phyloP scores from a whole-genome alignment of 2,888 invertebrate genomes.

The Nomada goodeniana region DNA sequence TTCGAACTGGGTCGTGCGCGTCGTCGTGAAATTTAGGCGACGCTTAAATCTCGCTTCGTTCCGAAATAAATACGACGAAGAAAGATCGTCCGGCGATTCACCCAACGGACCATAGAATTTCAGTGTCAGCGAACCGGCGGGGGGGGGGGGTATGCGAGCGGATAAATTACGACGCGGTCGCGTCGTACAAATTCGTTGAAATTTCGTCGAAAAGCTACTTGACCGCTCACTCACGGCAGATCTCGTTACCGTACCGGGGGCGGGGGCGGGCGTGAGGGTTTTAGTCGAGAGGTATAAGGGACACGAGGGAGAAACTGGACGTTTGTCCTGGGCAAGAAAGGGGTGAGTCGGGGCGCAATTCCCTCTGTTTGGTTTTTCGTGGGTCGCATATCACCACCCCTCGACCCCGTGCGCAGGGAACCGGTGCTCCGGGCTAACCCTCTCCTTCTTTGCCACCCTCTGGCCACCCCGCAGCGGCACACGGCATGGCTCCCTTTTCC shows the following conservation, averaged over 20 bases:
- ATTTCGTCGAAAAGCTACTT: conserved; percentile 71
- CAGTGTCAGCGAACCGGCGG: conserved; percentile 9
- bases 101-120: conserved; percentile 8
- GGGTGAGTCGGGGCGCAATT: conserved; percentile 62
- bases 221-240: conserved; percentile 66
- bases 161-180: conserved; percentile 74
- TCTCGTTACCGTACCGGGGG: conserved; percentile 67
- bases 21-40: conserved; percentile 18
- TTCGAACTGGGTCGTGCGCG: conserved; percentile 28
- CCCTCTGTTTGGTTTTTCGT: conserved; percentile 80
- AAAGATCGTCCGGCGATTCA: conserved; percentile 8
- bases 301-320: conserved; percentile 32
- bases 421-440: conserved; percentile 51
- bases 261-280: conserved; percentile 30
- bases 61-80: conserved; percentile 38
- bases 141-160: conserved; percentile 25
- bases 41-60: conserved; percentile 36
- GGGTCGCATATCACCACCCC: conserved; percentile 74
- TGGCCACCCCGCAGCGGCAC: conserved; percentile 63
- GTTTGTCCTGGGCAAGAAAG: conserved; percentile 34
- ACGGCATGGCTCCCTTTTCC: conserved; percentile 76
- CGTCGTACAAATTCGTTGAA: conserved; percentile 75
- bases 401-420: not conserved
- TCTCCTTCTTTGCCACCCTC: conserved; percentile 57
- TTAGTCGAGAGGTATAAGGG: conserved; percentile 41